A percentile compares a stretch with the other conserved stretches of the same genome.
phyloP scores from a whole-genome alignment of 2,888 invertebrate species.

The Polymixis lichenea region DNA sequence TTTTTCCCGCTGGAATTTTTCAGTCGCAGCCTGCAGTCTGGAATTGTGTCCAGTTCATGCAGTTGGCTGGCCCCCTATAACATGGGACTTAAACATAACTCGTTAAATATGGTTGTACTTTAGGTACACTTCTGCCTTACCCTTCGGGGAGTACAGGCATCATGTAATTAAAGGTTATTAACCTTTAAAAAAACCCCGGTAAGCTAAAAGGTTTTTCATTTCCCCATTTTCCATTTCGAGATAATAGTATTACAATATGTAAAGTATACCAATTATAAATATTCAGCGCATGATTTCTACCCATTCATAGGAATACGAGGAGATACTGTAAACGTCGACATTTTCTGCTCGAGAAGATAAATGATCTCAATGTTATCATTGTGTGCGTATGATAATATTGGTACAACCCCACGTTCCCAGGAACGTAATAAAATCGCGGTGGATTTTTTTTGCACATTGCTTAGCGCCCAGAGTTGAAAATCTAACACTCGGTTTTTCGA shows the following conservation, averaged over 20 bases:
- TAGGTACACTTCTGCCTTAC: not conserved
- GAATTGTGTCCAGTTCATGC: no score
- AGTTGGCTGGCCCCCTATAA: not conserved
- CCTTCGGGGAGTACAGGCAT: no score
- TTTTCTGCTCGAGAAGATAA: constrained; percentile 25
- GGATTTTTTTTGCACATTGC: no score
- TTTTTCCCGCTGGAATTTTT: not conserved
- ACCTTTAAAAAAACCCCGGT: not conserved
- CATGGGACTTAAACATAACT: not conserved
- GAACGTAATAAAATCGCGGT: no score
- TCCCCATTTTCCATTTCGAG: constrained; percentile 26
- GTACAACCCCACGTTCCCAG: not conserved
- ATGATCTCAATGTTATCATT: constrained; percentile 3
- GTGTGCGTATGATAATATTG: not conserved
- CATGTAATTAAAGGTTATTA: not conserved
- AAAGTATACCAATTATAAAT: constrained; percentile 45
- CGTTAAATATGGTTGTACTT: not conserved
- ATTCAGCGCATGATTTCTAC: constrained; percentile 36
- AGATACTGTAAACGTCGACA: not conserved
- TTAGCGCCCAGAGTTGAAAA: no score
- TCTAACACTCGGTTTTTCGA: no score
- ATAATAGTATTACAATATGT: constrained; percentile 39
- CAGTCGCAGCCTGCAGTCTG: not conserved
- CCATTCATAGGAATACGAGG: constrained; percentile 1
- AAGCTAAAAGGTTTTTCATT: not conserved